Evolutionary conservation across 2,113 vertebrate genomes (phyloP).

Genomic region (Sinocyclocheilus maitianheensis): DNA sequence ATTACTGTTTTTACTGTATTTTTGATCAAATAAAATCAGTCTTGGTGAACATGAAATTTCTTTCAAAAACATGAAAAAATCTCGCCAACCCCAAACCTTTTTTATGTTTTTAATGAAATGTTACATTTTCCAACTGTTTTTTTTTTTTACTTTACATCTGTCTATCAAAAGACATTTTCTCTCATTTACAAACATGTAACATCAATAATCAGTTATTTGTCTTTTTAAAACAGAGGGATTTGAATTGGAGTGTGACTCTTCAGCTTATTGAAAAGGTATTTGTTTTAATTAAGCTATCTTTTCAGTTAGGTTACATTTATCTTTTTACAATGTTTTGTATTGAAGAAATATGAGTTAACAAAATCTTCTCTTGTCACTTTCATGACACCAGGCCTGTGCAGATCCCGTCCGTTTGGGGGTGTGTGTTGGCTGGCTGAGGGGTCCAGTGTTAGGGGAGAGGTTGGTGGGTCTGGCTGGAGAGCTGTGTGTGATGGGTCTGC

Average conservation of each 20-base stretch:
- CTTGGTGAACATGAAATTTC: neutral
- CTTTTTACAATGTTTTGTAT: neutral
- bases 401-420: constrained; percentile 75
- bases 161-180: neutral
- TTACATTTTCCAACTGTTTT: neutral
- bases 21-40: neutral
- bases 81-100: neutral
- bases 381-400: constrained; percentile 80
- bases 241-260: constrained; percentile 84
- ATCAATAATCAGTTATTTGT: constrained; percentile 34
- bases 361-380: neutral
- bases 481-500: constrained; percentile 78
- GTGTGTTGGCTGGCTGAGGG: constrained; percentile 87
- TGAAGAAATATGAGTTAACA: neutral
- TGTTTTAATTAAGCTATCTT: neutral
- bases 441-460: constrained; percentile 83
- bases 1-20: too few relatives aligned
- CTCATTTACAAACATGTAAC: neutral
- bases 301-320: neutral
- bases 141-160: neutral
- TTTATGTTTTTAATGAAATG: neutral
- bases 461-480: constrained; percentile 82
- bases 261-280: constrained; percentile 91
- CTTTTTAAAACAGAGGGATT: constrained; percentile 78
- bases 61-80: neutral